phyloP scores from a whole-genome alignment of 2,888 invertebrate genomes.

The Caradrina kadenii region DNA sequence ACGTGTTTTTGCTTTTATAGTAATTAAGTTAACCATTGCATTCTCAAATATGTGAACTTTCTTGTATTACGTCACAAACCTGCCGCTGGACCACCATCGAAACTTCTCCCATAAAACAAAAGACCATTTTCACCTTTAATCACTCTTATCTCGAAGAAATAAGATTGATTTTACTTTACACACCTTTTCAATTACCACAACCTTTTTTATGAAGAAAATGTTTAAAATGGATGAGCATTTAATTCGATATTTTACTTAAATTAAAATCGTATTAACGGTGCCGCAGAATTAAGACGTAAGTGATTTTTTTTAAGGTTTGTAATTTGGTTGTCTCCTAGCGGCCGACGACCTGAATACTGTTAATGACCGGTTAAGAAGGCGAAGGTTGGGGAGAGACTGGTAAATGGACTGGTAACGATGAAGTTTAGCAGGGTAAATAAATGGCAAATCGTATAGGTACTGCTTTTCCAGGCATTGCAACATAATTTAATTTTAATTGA shows the following conservation, averaged over 20 bases:
- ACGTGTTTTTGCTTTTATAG: slow-evolving; percentile 54
- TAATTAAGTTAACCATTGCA: slow-evolving; percentile 71
- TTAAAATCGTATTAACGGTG: slow-evolving; percentile 79
- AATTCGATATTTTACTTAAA: slow-evolving; percentile 81
- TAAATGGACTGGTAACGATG: slow-evolving; percentile 18
- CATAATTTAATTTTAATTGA: too few relatives aligned
- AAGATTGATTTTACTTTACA: slow-evolving; percentile 28
- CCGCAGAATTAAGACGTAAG: slow-evolving; percentile 62
- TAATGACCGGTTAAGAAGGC: slow-evolving; percentile 47
- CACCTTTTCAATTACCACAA: slow-evolving; percentile 28
- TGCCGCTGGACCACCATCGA: slow-evolving; percentile 70
- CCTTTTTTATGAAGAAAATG: slow-evolving; percentile 67
- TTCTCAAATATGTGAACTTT: slow-evolving; percentile 70
- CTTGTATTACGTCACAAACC: slow-evolving; percentile 68
- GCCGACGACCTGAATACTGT: slow-evolving; percentile 32
- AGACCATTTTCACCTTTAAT: slow-evolving; percentile 4
- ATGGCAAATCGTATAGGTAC: background rate
- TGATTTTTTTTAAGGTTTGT: slow-evolving; percentile 56
- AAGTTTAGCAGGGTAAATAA: background rate
- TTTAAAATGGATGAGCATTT: slow-evolving; percentile 81
- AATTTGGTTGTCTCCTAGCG: slow-evolving; percentile 60
- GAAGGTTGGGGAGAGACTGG: slow-evolving; percentile 46
- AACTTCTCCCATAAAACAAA: slow-evolving; percentile 48
- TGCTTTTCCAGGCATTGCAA: background rate
- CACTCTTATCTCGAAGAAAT: background rate